A percentile compares a stretch with the other conserved stretches of the same genome.
phyloP scores from a whole-genome alignment of 1,140 invertebrate species.

The Trachymyrmex septentrionalis region DNA sequence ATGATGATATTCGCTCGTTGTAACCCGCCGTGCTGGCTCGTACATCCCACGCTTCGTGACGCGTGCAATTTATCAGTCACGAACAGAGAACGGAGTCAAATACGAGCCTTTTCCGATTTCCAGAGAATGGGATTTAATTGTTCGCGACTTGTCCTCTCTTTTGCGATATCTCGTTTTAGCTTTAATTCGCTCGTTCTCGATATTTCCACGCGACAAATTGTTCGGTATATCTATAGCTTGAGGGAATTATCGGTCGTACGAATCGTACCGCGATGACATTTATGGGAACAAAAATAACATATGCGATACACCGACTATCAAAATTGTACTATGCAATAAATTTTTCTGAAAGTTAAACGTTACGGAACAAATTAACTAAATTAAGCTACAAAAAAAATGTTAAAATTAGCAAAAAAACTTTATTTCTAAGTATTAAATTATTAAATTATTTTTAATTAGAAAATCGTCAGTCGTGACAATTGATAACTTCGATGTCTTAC shows the following conservation, averaged over 20 bases:
- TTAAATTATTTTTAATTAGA: background rate
- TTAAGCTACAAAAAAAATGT: background rate
- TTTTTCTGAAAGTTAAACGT: background rate
- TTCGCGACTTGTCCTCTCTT: conserved; percentile 49
- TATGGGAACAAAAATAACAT: background rate
- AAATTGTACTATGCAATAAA: background rate
- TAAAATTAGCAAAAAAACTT: background rate
- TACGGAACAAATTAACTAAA: background rate
- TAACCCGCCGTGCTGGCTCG: conserved; percentile 8
- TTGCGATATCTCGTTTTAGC: conserved; percentile 44
- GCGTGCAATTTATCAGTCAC: conserved; percentile 51
- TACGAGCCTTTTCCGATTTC: conserved; percentile 35
- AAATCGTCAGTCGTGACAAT: background rate
- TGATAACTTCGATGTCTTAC: background rate
- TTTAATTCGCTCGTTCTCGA: conserved; percentile 51
- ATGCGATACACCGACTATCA: background rate
- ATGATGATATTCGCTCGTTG: conserved; percentile 50
- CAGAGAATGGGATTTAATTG: conserved; percentile 48
- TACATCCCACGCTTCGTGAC: conserved; percentile 36
- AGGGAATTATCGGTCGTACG: conserved; percentile 22
- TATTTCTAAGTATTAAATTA: background rate
- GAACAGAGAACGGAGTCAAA: conserved; percentile 44
- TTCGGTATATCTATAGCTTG: conserved; percentile 11
- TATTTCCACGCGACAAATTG: conserved; percentile 53
- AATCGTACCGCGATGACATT: conserved; percentile 21